Base-by-base conservation (phyloP, 2,113 vertebrate species). In the Peucedramus taeniatus region DNA sequence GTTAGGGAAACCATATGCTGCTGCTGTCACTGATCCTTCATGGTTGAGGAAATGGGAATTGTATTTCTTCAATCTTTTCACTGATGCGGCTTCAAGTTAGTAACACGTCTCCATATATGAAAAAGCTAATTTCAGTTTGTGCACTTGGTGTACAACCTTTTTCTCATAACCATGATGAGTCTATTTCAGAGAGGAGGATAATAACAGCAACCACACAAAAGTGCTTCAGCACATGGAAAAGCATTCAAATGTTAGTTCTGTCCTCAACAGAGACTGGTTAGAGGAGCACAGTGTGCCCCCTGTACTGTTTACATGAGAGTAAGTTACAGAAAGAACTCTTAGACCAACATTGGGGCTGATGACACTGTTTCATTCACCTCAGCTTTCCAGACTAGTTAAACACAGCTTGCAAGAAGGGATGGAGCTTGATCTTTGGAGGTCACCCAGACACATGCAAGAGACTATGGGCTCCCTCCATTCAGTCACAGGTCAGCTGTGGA, bases 101-200 rank as follows among this genome's bases (percentile, higher is more conserved):
- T 57, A 83, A 86, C 17, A n/a, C 1, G 3, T 45, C 45, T 79
- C 90, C 70, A 65, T 44, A 42, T 15, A 53, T 2, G 35, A 74
- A 80, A 91, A 90, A 83, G 59, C 15, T 95, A 49, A 75, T 93
- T 72, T 89, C 37, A 84, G 63, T 89, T 74, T 72, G 22, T 33
- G 54, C 10, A 31, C 23, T 69, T 33, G 33, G 31, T 50, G 33
- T 35, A 4, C 24, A 47, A 51, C 37, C 24, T 86, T 76, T 59
- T 93, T n/a, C 66, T 88, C 37, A 71, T 31, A 83, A 65, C 10
- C 26, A 31, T 2, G 16, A 50, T 39, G 22, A 72, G 20, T 28
- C 26, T 57, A 4, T 40, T 66, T 91, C 56, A 81, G 75, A 88
- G 37, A 54, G 3, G 20, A 90, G 1, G 9, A 33, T 26, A 84